Evolutionary conservation across 2,113 vertebrate species (phyloP).

Genomic region (Erpornis zantholeuca): DNA sequence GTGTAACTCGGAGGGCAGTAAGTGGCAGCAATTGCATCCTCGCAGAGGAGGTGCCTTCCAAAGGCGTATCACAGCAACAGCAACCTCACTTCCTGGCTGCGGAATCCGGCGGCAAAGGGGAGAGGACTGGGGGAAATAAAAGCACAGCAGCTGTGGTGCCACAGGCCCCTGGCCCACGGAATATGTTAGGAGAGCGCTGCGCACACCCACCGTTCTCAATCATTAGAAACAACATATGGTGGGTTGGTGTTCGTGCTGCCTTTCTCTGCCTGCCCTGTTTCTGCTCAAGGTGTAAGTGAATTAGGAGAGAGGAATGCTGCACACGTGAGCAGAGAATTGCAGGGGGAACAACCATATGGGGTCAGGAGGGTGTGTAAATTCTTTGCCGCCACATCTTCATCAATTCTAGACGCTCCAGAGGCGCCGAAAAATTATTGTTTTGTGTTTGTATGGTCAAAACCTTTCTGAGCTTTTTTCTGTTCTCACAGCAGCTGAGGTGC

Average conservation of each 20-base stretch:
- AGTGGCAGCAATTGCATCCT: not conserved
- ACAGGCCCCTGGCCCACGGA: constrained; percentile 21
- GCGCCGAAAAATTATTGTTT: accelerated
- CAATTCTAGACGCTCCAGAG: not conserved
- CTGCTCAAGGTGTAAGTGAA: constrained; percentile 23
- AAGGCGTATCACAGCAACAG: not conserved
- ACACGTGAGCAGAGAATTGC: not conserved
- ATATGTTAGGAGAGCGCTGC: not conserved
- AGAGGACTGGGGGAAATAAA: not conserved
- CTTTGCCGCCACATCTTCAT: not conserved
- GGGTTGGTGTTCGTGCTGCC: not conserved
- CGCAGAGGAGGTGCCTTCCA: not conserved
- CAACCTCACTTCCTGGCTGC: not conserved
- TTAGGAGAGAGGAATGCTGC: constrained; percentile 12
- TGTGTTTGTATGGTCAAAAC: not conserved
- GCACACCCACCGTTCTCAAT: not conserved
- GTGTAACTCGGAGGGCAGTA: not conserved
- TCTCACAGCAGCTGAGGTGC: not conserved
- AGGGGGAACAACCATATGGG: not conserved
- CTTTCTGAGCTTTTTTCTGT: not conserved
- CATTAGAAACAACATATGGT: constrained; percentile 31
- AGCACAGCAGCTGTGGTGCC: constrained; percentile 27
- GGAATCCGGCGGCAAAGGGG: not conserved
- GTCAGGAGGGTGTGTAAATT: not conserved
- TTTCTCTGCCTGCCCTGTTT: not conserved